Base-by-base conservation (phyloP, 2,113 vertebrate genomes). In the Paramormyrops kingsleyae region DNA sequence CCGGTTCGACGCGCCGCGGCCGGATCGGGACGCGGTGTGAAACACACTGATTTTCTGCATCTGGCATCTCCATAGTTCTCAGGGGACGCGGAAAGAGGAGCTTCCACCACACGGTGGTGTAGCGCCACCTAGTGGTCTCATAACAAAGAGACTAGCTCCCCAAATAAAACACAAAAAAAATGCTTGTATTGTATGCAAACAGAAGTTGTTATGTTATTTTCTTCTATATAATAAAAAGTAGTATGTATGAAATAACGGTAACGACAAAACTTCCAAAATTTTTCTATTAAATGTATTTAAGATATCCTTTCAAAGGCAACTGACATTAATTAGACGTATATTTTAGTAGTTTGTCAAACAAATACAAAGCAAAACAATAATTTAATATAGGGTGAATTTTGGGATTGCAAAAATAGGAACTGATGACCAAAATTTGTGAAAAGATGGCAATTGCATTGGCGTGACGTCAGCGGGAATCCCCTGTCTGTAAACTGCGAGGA, bases 11-110 rank as follows among this genome's bases (percentile, higher is more conserved):
- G 88, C 88, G 70, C 66, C 49, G 88, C 52, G 66, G n/a, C 42
- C 46, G 70, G 88, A 88, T 46, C 87, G 87, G 59, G 59, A 74
- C 53, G 62, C 88, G 59, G 62, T 74, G 70, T 80, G 88, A 21
- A 83, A 31, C 88, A 42, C 88, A 42, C 74, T 77, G 47, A 89
- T 83, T 46, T 89, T 80, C 88, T 56, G 35, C 52, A 83, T 52
- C 88, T 83, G 46, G 88, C 88, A 77, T 88, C 88, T 88, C 42
- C 66, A 74, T 47, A 74, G 44, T 88, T 88, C 49, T 52, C 88
- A 27, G 74, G 88, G 74, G 70, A 80, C 88, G 2, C 50, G 17
- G 3, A 39, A n/a, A 70, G 13, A 24, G 62, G n/a, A 21, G 13
- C 15, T 17, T 74, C 5, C 59, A 42, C 35, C 52, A 46, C 15